phyloP scores from a whole-genome alignment of 2,888 invertebrate genomes.

The Parnassius orleans region DNA sequence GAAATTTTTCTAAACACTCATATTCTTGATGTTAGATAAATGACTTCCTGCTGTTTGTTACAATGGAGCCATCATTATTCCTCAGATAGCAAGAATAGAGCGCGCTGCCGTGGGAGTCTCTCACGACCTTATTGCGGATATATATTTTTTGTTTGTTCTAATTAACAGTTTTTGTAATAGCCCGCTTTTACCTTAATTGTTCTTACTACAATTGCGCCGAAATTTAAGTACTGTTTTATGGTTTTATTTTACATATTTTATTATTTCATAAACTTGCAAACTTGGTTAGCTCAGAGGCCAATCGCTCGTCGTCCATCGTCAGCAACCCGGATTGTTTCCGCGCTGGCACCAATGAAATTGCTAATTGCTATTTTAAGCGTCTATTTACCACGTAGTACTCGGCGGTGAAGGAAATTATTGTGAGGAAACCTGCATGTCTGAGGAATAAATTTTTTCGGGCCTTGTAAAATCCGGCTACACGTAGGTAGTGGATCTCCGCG shows the following conservation, averaged over 20 bases:
- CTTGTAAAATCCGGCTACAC: too few relatives aligned
- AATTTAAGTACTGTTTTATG: conserved; percentile 4
- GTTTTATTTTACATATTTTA: neutral
- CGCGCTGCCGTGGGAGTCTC: conserved; percentile 73
- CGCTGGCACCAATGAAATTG: too few relatives aligned
- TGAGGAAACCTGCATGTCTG: too few relatives aligned
- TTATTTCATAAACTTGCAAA: neutral
- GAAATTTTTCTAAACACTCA: conserved; percentile 79
- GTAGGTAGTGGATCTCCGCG: too few relatives aligned
- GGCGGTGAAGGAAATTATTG: too few relatives aligned
- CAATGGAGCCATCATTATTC: conserved; percentile 79
- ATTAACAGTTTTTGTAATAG: conserved; percentile 77
- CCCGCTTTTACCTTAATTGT: conserved; percentile 78
- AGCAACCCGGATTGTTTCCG: too few relatives aligned
- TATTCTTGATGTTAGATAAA: conserved; percentile 81
- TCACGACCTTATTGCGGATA: conserved; percentile 79
- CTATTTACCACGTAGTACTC: too few relatives aligned
- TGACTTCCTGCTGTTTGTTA: conserved; percentile 75
- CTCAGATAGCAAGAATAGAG: conserved; percentile 61
- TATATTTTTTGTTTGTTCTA: conserved; percentile 78
- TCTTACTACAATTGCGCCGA: conserved; percentile 33
- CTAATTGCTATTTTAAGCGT: too few relatives aligned
- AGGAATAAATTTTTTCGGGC: too few relatives aligned
- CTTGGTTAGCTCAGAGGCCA: too few relatives aligned
- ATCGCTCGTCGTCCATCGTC: too few relatives aligned